Evolutionary conservation across 2,113 vertebrate species (phyloP), one percentile per base, ranked within the genome.

Genomic region (Spizaetus ornatus): DNA sequence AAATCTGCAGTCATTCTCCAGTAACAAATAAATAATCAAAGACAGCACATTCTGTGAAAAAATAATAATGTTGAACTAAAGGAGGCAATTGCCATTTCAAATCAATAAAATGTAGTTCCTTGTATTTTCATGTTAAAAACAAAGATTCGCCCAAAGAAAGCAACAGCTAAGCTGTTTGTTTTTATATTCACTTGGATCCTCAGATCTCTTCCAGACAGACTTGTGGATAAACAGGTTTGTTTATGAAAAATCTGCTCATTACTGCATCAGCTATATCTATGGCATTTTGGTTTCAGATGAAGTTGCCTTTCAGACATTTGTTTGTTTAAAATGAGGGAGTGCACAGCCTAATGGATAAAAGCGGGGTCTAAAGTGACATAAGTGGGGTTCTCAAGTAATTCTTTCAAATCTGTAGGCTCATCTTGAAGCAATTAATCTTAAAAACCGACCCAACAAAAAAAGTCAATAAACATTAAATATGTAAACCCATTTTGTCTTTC

Each of bases 401-500:
- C 22, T 88, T 86, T 82, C 71, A 77, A 88, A 73, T 62, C 23
- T 43, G 40, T 69, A 69, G 26, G 18, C 20, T 90, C 86, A 73
- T 79, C 77, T 82, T 89, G 88, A 97, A 95, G n/a, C 40, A 86
- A 95, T 95, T 95, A 47, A 79, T 95, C 93, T 93, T 92, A 90
- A 95, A 97, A 84, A 86, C 4, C 48, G 91, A 61, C 66, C 6
- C 12, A 9, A 74, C n/a, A 50, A 83, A 85, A 87, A 79, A 94
- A 95, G 89, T 96, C 95, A 93, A 96, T 98, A 95, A 92, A 59
- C 76, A 94, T 97, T 95, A 96, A 97, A 94, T 90, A 97, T 96
- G 93, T 71, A 97, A 86, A 95, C 26, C 61, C 47, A 63, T 76
- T 89, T 88, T 50, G 27, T 88, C 66, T 89, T 93, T 88, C 82